Evolutionary conservation across 2,797 vertebrate species (phyloP), one percentile per base, ranked within the genome.

Genomic region (Phalloptychus januarius): DNA sequence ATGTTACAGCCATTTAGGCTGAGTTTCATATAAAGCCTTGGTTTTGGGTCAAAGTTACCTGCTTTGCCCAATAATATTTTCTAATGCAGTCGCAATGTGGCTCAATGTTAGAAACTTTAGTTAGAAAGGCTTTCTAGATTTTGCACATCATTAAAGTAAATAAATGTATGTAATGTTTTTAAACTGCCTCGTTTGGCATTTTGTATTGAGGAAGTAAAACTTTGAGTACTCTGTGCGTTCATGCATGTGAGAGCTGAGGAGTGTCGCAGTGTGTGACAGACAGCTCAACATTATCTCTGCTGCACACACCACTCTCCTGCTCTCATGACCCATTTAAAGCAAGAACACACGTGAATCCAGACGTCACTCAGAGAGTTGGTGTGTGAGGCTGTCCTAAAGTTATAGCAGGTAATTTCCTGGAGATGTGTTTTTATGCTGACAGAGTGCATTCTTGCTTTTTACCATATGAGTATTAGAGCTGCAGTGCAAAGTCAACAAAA

Each of bases 321-420:
- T 69, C 79, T 79, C 77, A 7, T 90, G 88, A 87, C 89, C 89
- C 86, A 89, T 87, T 93, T 90, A 84, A 70, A 70, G 45, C 13
- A 52, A 16, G 36, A 48, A 48, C 88, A 89, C 82, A 6, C 75
- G 46, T 18, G 63, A 28, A 58, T 78, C 20, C 0, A 71, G 82
- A 74, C 63, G 52, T 38, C n/a, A 10, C 44, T 13, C 46, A 15
- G 15, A 36, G 12, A 25, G 70, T 71, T 11, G 13, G 71, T 65
- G 70, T 63, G 72, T 18, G 20, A 40, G 33, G 15, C 23, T 40
- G 40, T 70, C 52, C 46, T 20, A 0, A 46, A 42, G 58, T 11
- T 42, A 11, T 16, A 0, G 2, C 1, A 42, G 36, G 3, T 61
- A 72, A 61, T 61, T 77, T 3, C 40, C 67, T 28, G 4, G 4